These are phyloP conservation scores for Anagyrus pseudococci DNA, from an alignment of 2,888 invertebrate genomes.

Conservation along the genomic window DNA sequence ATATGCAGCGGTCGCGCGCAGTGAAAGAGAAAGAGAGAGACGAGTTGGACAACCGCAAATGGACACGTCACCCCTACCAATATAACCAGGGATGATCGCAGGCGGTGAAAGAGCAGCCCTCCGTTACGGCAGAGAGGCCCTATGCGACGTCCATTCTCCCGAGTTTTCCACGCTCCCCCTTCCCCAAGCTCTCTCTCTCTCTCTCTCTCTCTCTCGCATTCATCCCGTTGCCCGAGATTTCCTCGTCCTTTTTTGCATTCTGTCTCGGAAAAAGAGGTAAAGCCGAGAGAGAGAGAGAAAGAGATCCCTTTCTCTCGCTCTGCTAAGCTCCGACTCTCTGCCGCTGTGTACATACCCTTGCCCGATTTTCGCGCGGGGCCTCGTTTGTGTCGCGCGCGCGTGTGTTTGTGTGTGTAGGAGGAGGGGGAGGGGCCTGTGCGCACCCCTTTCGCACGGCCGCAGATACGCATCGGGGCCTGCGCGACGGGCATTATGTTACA, in stretches of 20 bases:
- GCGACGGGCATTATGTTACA: not conserved
- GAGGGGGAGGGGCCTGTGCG: not conserved
- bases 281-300: no score
- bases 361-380: no score
- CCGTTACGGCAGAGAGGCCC: not conserved
- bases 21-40: not conserved
- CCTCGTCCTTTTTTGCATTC: conserved; percentile 29
- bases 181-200: no score
- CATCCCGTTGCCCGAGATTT: conserved; percentile 45
- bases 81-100: conserved; percentile 51
- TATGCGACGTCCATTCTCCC: conserved; percentile 22
- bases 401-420: not conserved
- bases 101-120: conserved; percentile 9
- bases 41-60: conserved; percentile 60
- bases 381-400: no score
- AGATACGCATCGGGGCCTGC: conserved; percentile 24
- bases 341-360: no score
- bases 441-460: conserved; percentile 38
- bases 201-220: no score
- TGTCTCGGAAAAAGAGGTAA: conserved; percentile 23
- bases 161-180: conserved; percentile 46
- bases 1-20: not conserved
- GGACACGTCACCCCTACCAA: conserved; percentile 60
- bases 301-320: not conserved
- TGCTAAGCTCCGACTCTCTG: not conserved